Conservation (phyloP, 2,113 vertebrate genomes). For the Pygathrix nemaeus region DNA sequence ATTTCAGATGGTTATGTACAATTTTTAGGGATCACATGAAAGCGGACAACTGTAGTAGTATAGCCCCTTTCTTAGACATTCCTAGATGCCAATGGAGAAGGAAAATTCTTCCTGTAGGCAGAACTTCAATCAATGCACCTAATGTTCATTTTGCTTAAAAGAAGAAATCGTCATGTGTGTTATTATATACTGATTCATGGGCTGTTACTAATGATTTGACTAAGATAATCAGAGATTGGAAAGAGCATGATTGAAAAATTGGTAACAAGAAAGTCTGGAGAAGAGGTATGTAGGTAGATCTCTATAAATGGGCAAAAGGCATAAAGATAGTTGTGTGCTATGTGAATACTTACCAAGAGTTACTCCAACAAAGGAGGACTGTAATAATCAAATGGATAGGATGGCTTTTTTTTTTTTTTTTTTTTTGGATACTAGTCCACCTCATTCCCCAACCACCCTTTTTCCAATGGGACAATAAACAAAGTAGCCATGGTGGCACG, state of each 20-base stretch:
- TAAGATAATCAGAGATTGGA: background rate
- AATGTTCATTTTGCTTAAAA: background rate
- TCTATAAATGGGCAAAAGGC: background rate
- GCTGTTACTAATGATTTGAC: background rate
- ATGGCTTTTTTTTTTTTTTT: background rate
- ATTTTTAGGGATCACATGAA: background rate
- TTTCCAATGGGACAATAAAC: background rate
- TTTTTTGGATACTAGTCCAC: background rate
- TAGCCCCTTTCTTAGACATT: background rate
- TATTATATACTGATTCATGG: background rate
- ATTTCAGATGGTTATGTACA: background rate
- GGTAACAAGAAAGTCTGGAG: too few relatives aligned
- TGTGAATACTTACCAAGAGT: background rate
- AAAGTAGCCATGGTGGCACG: background rate
- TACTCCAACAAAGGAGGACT: background rate
- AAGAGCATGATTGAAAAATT: background rate
- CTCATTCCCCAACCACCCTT: background rate
- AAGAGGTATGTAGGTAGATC: too few relatives aligned
- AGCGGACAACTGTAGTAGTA: background rate
- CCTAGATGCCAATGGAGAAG: background rate
- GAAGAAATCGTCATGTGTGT: background rate
- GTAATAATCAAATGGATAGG: background rate
- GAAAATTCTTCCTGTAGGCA: background rate
- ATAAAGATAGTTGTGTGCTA: background rate
- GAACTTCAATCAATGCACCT: background rate